phyloP scores from a whole-genome alignment of 2,888 invertebrate genomes.

The Caenorhabditis wallacei region DNA sequence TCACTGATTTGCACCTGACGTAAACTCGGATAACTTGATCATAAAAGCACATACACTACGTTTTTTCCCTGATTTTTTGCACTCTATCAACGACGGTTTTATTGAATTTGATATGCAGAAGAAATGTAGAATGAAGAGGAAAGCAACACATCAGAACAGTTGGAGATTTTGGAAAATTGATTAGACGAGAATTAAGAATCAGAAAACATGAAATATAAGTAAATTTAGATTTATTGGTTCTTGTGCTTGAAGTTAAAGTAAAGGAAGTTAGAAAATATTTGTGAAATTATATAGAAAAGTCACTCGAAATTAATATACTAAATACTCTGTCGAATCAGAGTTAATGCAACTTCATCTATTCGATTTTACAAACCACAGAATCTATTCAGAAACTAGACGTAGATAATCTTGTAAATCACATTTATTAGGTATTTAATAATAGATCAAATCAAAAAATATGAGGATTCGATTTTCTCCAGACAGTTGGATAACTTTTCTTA shows the following conservation, averaged over 20 bases:
- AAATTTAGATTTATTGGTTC: no score
- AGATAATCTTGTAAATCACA: not conserved
- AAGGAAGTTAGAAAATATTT: no score
- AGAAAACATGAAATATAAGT: not conserved
- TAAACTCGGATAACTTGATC: constrained; percentile 29
- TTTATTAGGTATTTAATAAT: not conserved
- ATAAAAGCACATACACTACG: constrained; percentile 30
- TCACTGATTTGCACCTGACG: constrained; percentile 26
- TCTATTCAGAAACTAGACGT: no score
- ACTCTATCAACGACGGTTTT: constrained; percentile 26
- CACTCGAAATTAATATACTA: no score
- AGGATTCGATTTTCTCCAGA: not conserved
- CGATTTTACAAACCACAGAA: no score
- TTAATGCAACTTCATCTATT: no score
- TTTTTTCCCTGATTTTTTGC: constrained; percentile 36
- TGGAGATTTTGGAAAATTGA: not conserved
- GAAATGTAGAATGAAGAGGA: not conserved
- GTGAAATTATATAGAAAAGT: no score
- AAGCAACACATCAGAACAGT: constrained; percentile 24
- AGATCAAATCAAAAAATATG: constrained; percentile 1
- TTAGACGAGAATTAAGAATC: not conserved
- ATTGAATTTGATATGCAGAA: constrained; percentile 16
- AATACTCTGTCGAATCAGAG: no score
- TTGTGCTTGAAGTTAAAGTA: no score
- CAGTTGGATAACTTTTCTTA: not conserved